These are phyloP conservation scores for Ips nitidus DNA, from an alignment of 1,140 invertebrate genomes.

Conservation along the genomic window DNA sequence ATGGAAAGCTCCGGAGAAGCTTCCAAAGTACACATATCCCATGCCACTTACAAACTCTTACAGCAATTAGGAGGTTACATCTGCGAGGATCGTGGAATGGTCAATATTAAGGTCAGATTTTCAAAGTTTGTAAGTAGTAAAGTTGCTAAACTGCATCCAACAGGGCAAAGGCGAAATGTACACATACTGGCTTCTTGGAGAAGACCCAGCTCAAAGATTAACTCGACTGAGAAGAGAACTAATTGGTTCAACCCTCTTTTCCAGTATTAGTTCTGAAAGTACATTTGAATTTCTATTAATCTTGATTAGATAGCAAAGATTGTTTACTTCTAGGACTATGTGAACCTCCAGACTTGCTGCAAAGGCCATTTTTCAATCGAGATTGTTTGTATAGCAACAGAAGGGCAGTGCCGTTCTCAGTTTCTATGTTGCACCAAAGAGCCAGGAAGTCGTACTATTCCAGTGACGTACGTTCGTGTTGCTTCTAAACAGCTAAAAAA, in stretches of 20 bases:
- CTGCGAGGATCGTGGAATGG: conserved; percentile 67
- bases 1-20: conserved; percentile 73
- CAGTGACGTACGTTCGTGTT: conserved; percentile 39
- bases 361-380: conserved; percentile 34
- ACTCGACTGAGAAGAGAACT: conserved; percentile 47
- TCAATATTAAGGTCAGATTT: conserved; percentile 67
- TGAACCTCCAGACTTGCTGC: conserved; percentile 48
- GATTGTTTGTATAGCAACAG: conserved; percentile 12
- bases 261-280: conserved; percentile 50
- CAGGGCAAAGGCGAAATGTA: conserved; percentile 75
- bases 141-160: not conserved
- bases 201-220: conserved; percentile 55
- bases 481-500: not conserved
- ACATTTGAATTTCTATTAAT: conserved; percentile 23
- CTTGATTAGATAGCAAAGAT: conserved; percentile 2
- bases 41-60: conserved; percentile 64
- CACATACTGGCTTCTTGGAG: conserved; percentile 74
- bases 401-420: conserved; percentile 23
- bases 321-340: conserved; percentile 43
- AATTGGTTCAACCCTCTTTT: conserved; percentile 47
- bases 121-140: not conserved
- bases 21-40: conserved; percentile 72
- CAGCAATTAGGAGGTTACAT: conserved; percentile 69
- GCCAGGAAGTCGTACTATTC: conserved; percentile 41
- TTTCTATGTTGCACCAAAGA: conserved; percentile 44